Conservation (phyloP, 2,888 invertebrate species). For the Eupithecia insigniata region DNA sequence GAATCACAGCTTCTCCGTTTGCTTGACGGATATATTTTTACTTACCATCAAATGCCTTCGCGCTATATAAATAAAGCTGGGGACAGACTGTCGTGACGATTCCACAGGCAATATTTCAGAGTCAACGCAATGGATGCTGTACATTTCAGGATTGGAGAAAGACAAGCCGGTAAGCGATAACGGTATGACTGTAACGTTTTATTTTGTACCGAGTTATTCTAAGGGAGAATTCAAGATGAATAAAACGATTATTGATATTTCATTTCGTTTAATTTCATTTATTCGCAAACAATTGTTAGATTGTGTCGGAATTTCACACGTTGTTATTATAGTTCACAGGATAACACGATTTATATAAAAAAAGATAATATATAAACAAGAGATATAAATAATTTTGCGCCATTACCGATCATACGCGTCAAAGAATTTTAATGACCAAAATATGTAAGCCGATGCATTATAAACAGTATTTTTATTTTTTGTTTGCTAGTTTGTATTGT, state of each 20-base stretch:
- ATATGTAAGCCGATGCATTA: too few relatives aligned
- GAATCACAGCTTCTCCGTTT: not conserved
- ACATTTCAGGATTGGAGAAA: conserved; percentile 41
- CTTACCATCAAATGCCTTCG: conserved; percentile 64
- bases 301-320: too few relatives aligned
- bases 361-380: too few relatives aligned
- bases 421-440: too few relatives aligned
- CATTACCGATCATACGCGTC: too few relatives aligned
- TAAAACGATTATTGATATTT: not conserved
- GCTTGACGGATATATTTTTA: conserved; percentile 11
- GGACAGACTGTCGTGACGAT: conserved; percentile 75
- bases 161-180: conserved; percentile 11
- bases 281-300: too few relatives aligned
- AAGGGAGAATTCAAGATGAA: not conserved
- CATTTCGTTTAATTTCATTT: too few relatives aligned
- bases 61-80: conserved; percentile 77
- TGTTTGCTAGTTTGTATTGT: too few relatives aligned
- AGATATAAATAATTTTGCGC: too few relatives aligned
- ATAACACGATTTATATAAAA: too few relatives aligned
- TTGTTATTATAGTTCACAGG: too few relatives aligned
- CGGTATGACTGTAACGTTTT: not conserved
- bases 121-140: conserved; percentile 63
- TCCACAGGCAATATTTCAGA: conserved; percentile 78
- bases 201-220: not conserved
- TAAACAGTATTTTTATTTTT: too few relatives aligned